Evolutionary conservation across 2,888 invertebrate species (phyloP).

Genomic region (Nemurella pictetii): DNA sequence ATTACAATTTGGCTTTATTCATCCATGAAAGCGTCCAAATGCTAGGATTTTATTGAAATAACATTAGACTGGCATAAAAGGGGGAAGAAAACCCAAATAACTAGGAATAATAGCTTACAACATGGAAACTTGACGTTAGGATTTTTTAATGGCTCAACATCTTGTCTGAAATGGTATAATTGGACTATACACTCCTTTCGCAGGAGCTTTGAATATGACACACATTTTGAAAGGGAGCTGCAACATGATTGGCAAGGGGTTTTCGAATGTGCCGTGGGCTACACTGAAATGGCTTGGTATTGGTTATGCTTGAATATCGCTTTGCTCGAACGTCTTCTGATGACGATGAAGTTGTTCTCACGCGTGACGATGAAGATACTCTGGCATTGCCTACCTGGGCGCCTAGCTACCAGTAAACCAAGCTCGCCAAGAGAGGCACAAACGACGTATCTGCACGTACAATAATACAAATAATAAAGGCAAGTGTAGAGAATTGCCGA

Average conservation of each 20-base stretch:
- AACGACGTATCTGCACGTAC: neutral
- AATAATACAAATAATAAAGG: neutral
- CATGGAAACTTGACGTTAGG: no score
- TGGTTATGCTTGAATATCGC: neutral
- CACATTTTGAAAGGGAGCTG: neutral
- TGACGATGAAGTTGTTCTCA: neutral
- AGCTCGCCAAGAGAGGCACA: no score
- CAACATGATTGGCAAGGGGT: no score
- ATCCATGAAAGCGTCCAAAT: neutral
- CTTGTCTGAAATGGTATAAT: neutral
- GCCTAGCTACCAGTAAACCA: neutral
- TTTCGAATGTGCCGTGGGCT: neutral
- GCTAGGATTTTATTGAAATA: neutral
- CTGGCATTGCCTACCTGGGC: neutral
- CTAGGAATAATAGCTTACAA: neutral
- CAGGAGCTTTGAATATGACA: neutral
- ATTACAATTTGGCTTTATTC: neutral
- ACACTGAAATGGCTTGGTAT: neutral
- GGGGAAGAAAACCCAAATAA: neutral
- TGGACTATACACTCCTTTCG: neutral
- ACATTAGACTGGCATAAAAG: neutral
- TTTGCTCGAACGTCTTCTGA: neutral
- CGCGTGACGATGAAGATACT: neutral
- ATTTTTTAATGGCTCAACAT: neutral
- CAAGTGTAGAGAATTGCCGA: neutral